phyloP scores from a whole-genome alignment of 2,888 invertebrate genomes.

The Drosophila siamana region DNA sequence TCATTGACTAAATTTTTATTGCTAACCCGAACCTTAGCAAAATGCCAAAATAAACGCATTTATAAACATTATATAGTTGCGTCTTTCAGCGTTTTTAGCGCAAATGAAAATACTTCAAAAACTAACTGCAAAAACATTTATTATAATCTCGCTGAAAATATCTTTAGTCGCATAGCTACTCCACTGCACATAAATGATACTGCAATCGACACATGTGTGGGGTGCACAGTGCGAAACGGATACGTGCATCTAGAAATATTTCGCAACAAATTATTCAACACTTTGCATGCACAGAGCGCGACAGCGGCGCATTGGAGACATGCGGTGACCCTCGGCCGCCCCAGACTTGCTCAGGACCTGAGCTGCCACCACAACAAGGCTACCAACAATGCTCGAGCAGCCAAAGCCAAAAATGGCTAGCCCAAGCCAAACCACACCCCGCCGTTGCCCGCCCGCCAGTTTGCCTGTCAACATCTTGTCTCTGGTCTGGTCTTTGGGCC shows the following conservation, averaged over 20 bases:
- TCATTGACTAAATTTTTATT: no score
- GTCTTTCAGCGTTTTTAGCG: no score
- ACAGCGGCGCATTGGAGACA: slow-evolving; percentile 41
- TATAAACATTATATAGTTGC: no score
- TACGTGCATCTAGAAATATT: slow-evolving; percentile 79
- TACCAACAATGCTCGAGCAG: slow-evolving; percentile 1
- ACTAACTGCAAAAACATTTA: no score
- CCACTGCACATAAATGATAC: background rate
- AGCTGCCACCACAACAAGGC: background rate
- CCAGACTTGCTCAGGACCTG: slow-evolving; percentile 31
- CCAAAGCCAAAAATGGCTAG: slow-evolving; percentile 11
- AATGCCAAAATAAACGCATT: no score
- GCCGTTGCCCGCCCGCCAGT: background rate
- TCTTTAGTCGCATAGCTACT: no score
- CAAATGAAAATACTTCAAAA: no score
- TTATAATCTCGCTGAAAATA: no score
- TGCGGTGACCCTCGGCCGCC: slow-evolving; percentile 62
- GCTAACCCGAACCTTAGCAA: no score
- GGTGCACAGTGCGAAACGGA: slow-evolving; percentile 55
- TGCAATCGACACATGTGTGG: slow-evolving; percentile 40
- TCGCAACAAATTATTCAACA: slow-evolving; percentile 83
- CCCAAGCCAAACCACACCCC: slow-evolving; percentile 12
- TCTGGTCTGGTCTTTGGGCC: slow-evolving; percentile 58
- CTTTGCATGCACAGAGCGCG: slow-evolving; percentile 75
- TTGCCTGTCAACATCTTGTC: slow-evolving; percentile 72